Conservation (phyloP, 2,797 vertebrate species). For the Otus scops region DNA sequence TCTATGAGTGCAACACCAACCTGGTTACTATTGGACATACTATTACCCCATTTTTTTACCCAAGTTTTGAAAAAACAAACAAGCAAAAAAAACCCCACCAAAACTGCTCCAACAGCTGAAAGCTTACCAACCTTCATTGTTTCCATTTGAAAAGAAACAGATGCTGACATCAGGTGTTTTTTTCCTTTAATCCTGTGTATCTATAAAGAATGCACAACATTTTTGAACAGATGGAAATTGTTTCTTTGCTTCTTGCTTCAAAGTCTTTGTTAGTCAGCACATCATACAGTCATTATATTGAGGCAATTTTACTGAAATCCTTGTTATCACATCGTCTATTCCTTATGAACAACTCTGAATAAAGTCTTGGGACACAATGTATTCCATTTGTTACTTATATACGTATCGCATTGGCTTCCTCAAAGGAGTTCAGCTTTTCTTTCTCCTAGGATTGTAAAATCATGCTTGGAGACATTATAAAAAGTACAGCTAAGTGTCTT, state of each 20-base stretch:
- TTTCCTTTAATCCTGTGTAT: conserved; percentile 6
- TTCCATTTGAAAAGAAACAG: conserved; percentile 39
- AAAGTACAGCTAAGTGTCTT: background rate
- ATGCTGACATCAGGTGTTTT: conserved; percentile 37
- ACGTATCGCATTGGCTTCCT: background rate
- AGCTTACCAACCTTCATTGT: background rate
- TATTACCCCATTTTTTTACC: background rate
- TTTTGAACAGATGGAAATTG: conserved; percentile 51
- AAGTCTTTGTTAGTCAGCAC: conserved; percentile 31
- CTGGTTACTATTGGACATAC: background rate
- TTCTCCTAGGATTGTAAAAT: background rate
- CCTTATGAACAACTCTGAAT: background rate
- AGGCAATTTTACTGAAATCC: conserved; percentile 41
- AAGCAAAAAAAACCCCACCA: background rate
- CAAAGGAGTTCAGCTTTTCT: background rate
- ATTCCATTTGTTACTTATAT: background rate
- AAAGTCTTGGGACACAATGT: background rate
- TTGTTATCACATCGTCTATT: conserved; percentile 54
- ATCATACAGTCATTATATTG: background rate
- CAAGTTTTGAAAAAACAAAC: background rate
- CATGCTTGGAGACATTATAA: background rate
- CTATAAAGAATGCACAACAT: conserved; percentile 2
- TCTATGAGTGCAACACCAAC: background rate
- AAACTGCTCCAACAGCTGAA: background rate
- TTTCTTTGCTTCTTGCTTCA: conserved; percentile 38